Evolutionary conservation across 1,140 invertebrate genomes (phyloP).

Genomic region (Phenacoccus solenopsis): DNA sequence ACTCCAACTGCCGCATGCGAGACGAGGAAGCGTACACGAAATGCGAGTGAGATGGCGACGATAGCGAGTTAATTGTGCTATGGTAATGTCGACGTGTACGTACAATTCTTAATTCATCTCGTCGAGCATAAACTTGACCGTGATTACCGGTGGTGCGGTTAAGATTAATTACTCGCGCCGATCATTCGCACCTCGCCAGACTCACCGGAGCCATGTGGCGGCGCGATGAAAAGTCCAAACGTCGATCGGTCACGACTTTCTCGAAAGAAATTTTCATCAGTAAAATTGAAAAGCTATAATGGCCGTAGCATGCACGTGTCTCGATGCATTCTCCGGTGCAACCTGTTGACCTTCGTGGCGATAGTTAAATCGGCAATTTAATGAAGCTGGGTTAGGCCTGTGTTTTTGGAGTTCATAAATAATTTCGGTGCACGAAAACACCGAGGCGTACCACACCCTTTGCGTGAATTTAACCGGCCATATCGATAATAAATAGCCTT

Average conservation of each 20-base stretch:
- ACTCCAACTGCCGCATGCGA: too few species aligned
- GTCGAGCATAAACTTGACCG: not conserved
- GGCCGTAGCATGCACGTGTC: not conserved
- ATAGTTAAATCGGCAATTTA: slow-evolving; percentile 3
- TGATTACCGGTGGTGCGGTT: not conserved
- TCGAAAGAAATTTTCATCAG: not conserved
- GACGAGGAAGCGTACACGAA: too few species aligned
- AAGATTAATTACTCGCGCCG: not conserved
- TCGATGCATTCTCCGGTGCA: not conserved
- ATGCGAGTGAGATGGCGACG: not conserved
- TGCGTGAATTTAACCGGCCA: not conserved
- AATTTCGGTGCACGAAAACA: not conserved
- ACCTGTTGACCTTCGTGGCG: not conserved
- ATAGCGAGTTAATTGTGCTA: not conserved
- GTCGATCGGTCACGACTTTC: too few species aligned
- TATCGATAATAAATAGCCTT: not conserved
- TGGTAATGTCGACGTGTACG: not conserved
- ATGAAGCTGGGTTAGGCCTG: not conserved
- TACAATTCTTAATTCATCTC: not conserved
- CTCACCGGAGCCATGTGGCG: not conserved
- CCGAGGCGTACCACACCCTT: not conserved
- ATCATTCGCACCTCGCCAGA: not conserved
- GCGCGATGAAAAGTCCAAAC: not conserved
- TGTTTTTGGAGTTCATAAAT: slow-evolving; percentile 3
- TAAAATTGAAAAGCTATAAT: not conserved